A percentile compares a stretch with the other conserved stretches of the same genome.
Conservation (phyloP, 2,113 vertebrate species). For the Thermophis baileyi region DNA sequence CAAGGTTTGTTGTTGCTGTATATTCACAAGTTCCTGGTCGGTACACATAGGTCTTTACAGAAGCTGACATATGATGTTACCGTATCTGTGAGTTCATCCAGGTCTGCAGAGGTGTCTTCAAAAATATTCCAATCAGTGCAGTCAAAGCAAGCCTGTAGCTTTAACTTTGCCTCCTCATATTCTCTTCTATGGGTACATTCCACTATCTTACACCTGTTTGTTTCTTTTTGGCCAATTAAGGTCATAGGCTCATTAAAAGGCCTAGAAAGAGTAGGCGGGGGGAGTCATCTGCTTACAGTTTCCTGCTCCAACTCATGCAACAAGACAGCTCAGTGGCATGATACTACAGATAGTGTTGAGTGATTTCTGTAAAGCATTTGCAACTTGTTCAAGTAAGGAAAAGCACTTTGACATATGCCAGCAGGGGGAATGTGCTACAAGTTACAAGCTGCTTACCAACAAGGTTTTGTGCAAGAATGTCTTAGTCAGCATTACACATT, state of each 20-base stretch:
- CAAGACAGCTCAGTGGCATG: background rate
- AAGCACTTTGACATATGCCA: background rate
- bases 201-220: background rate
- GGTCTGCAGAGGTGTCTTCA: no score
- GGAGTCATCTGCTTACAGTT: background rate
- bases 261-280: background rate
- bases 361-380: background rate
- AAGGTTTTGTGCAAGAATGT: constrained; percentile 15
- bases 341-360: background rate
- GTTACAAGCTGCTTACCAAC: constrained; percentile 5
- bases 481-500: background rate
- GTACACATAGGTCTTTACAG: no score
- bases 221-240: background rate
- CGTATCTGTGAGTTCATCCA: no score
- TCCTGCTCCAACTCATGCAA: background rate
- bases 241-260: background rate
- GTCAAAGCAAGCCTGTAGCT: no score
- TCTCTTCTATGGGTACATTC: background rate
- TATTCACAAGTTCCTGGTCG: no score
- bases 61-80: no score
- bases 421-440: background rate
- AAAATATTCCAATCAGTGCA: no score
- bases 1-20: no score
- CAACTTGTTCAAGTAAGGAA: constrained; percentile 1
- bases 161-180: no score